Percentiles rank a stretch among this genome's conserved stretches.
phyloP scores from a whole-genome alignment of 92 coral and sea anemone species.

The Hydrozoanthus gracilis region DNA sequence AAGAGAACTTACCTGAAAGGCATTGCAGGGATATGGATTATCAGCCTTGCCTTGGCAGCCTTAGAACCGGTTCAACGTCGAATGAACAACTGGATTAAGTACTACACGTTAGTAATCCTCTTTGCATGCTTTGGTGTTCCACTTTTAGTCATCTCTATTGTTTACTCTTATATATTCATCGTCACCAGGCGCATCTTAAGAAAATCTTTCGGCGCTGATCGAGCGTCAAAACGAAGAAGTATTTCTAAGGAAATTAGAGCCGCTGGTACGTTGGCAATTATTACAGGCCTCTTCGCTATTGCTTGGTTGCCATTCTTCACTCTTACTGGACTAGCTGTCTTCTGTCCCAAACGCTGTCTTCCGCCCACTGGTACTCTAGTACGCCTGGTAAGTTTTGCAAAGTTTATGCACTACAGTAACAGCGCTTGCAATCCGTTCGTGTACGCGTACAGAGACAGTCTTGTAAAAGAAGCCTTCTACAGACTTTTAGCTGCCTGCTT shows the following conservation, averaged over 20 bases:
- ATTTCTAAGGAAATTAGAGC: conserved; percentile 28
- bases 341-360: conserved; percentile 21
- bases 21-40: conserved; percentile 71
- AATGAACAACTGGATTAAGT: conserved; percentile 26
- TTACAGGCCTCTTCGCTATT: conserved; percentile 35
- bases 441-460: conserved; percentile 29
- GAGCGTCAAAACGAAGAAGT: conserved; percentile 6
- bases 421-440: conserved; percentile 42
- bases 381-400: conserved; percentile 24
- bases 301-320: conserved; percentile 36
- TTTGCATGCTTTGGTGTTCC: conserved; percentile 57
- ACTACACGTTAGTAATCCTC: conserved; percentile 51
- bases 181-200: conserved; percentile 54
- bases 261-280: conserved; percentile 17
- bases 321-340: not conserved
- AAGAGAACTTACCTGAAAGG: conserved; percentile 62
- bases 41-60: conserved; percentile 66
- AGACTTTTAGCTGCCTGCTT: not conserved
- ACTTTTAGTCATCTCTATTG: conserved; percentile 48
- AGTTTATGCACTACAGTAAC: conserved; percentile 33
- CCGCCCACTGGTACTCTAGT: not conserved
- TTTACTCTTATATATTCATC: conserved; percentile 53
- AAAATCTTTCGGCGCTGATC: conserved; percentile 13
- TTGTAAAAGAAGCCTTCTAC: conserved; percentile 21
- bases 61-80: conserved; percentile 62